A percentile compares a stretch with the other conserved stretches of the same genome.
phyloP scores from a whole-genome alignment of 2,113 vertebrate genomes.

The Hystrix brachyura region DNA sequence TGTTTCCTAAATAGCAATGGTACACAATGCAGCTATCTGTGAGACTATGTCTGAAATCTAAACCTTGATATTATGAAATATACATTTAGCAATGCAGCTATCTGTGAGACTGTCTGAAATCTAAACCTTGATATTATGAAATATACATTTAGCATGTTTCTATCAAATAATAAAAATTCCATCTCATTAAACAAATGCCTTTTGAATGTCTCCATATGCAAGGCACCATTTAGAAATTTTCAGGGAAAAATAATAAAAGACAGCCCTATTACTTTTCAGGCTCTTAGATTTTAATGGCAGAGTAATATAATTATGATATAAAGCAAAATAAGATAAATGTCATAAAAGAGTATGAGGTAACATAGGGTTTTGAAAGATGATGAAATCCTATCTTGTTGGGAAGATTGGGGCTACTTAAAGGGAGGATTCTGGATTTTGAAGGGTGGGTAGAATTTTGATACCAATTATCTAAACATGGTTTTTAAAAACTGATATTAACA shows the following conservation, averaged over 20 bases:
- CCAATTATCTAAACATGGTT: not conserved
- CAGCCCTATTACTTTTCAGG: not conserved
- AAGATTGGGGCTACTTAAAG: not conserved
- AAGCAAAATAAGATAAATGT: conserved; percentile 32
- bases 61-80: not conserved
- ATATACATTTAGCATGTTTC: not conserved
- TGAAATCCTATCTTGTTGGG: not conserved
- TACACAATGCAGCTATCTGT: not conserved
- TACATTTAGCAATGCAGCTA: not conserved
- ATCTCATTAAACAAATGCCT: conserved; percentile 35
- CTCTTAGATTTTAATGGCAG: not conserved
- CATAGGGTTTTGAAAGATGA: not conserved
- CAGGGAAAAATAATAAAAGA: not conserved
- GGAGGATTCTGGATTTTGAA: not conserved
- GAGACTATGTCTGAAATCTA: conserved; percentile 15
- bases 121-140: not conserved
- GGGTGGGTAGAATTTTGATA: not conserved
- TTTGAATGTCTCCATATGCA: not conserved
- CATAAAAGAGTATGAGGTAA: not conserved
- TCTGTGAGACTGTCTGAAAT: conserved; percentile 28
- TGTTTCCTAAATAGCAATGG: not conserved
- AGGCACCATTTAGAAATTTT: not conserved
- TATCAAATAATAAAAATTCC: not conserved
- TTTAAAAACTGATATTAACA: not conserved
- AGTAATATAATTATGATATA: not conserved